Conservation (phyloP, 2,113 vertebrate genomes). For the Eubucco bourcierii region DNA sequence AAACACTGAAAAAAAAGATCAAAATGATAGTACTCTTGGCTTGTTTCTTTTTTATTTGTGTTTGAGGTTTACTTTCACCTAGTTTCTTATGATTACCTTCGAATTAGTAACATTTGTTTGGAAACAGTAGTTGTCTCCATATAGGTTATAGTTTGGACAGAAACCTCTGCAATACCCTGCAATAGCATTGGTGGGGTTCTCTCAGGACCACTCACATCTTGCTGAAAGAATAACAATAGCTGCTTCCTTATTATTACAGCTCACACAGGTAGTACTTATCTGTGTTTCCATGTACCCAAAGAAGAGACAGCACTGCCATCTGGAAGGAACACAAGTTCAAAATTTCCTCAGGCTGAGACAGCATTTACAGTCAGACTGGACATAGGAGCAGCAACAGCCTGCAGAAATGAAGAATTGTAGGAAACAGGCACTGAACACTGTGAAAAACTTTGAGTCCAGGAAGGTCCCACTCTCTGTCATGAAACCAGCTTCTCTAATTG, state of each 20-base stretch:
- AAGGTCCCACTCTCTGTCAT: not conserved
- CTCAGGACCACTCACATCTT: slow-evolving; percentile 22
- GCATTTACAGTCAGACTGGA: not conserved
- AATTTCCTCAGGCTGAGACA: not conserved
- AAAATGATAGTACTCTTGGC: not conserved
- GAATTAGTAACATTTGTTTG: not conserved
- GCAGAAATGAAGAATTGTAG: not conserved
- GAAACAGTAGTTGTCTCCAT: slow-evolving; percentile 21
- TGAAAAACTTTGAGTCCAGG: not conserved
- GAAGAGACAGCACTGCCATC: not conserved
- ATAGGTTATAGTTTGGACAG: not conserved
- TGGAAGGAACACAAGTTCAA: not conserved
- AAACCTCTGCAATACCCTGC: not conserved
- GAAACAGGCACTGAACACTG: not conserved
- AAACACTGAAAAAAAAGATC: not conserved
- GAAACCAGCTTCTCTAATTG: not conserved
- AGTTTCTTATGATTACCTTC: slow-evolving; percentile 33
- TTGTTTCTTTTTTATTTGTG: not conserved
- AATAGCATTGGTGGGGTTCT: not conserved
- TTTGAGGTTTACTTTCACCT: slow-evolving; percentile 39
- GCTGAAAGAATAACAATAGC: slow-evolving; percentile 25
- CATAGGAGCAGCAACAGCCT: not conserved
- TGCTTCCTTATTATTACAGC: slow-evolving; percentile 42
- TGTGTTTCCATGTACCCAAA: not conserved
- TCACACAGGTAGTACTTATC: slow-evolving; percentile 39